Evolutionary conservation across 2,888 invertebrate species (phyloP).

Genomic region (Caradrina kadenii): DNA sequence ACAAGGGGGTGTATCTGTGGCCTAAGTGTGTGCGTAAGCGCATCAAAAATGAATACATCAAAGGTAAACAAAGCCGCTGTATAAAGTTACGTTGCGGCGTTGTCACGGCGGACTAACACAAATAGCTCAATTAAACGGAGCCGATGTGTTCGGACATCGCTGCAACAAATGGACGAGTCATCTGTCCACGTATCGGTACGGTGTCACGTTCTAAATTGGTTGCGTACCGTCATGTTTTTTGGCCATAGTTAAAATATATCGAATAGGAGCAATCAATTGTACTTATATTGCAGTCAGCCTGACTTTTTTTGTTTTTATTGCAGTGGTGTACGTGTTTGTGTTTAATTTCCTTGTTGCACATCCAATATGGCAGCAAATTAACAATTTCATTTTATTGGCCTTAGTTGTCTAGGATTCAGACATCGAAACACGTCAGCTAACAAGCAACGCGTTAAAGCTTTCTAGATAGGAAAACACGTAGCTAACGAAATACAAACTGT

Average conservation of each 20-base stretch:
- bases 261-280: conserved; percentile 72
- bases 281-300: conserved; percentile 62
- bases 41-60: conserved; percentile 35
- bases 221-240: conserved; percentile 75
- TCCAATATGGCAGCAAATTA: background rate
- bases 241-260: conserved; percentile 69
- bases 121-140: conserved; percentile 87
- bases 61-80: conserved; percentile 70
- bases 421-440: background rate
- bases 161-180: conserved; percentile 71
- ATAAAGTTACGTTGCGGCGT: conserved; percentile 78
- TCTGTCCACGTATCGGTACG: conserved; percentile 77
- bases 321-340: conserved; percentile 2
- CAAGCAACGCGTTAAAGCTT: background rate
- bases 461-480: conserved; percentile 7
- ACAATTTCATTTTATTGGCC: background rate
- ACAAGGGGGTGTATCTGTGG: conserved; percentile 2
- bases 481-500: background rate
- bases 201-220: conserved; percentile 85
- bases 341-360: conserved; percentile 15
- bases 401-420: background rate
- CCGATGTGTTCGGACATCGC: conserved; percentile 75
- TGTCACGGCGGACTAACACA: conserved; percentile 82
- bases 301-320: conserved; percentile 22
- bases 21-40: background rate